phyloP scores from a whole-genome alignment of 2,797 vertebrate genomes.

The Esox masquinongy region DNA sequence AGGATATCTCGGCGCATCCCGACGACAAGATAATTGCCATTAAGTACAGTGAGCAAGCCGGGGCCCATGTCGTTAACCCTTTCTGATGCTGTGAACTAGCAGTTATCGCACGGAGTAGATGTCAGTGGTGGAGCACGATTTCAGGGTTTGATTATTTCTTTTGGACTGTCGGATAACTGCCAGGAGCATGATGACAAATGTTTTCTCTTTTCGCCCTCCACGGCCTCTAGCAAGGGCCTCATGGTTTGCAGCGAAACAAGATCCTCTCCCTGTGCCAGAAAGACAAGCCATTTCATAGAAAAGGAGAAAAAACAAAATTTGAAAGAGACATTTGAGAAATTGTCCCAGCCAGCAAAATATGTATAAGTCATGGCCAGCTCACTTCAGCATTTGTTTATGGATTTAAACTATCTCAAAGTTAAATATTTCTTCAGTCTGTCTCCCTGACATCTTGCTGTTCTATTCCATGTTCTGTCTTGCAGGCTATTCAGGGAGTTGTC shows the following conservation, averaged over 20 bases:
- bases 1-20: constrained; percentile 33
- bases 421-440: neutral
- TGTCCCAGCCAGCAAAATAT: constrained; percentile 23
- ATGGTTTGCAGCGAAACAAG: constrained; percentile 43
- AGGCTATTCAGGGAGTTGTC: too few relatives aligned
- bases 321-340: constrained; percentile 52
- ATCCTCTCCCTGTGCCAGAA: constrained; percentile 47
- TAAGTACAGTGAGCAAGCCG: constrained; percentile 30
- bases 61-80: constrained; percentile 29
- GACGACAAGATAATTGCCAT: constrained; percentile 60
- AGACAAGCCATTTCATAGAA: constrained; percentile 33
- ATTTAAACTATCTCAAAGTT: constrained; percentile 26
- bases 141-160: constrained; percentile 34
- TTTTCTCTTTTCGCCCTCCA: constrained; percentile 37
- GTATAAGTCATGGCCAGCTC: constrained; percentile 14
- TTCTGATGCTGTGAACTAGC: constrained; percentile 19
- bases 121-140: constrained; percentile 29
- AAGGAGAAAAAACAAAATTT: constrained; percentile 14
- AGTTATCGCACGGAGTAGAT: constrained; percentile 17
- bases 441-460: neutral
- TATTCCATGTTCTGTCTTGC: too few relatives aligned
- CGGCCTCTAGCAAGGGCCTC: constrained; percentile 38
- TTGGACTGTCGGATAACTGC: constrained; percentile 19
- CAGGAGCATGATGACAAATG: constrained; percentile 47
- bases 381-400: constrained; percentile 31